Base-by-base conservation (phyloP, 2,113 vertebrate genomes). In the Sorex fumeus region DNA sequence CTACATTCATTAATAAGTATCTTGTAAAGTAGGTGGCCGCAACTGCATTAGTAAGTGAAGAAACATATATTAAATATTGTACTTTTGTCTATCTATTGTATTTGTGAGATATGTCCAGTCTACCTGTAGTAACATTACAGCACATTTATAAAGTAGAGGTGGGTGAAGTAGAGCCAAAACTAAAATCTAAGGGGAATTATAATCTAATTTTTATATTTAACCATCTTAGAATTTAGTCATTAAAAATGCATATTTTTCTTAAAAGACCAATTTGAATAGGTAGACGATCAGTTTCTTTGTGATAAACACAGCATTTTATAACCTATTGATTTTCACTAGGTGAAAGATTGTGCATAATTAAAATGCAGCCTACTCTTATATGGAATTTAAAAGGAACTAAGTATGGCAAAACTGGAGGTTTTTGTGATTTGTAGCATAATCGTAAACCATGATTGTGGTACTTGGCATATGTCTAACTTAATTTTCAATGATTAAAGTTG, bases 1-100 rank as follows among this genome's bases (percentile, higher is more conserved):
- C 84, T 95, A 94, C 84, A 88, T 91, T 96, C 96, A 96, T 97
- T 96, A 96, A 96, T 96, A 94, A 95, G 95, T 93, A 96, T 91
- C 95, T 95, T 95, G 87, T 96, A 96, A 96, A 96, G 91, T 91
- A 95, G 87, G 89, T 95, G 92, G 78, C 91, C 94, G 87, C 85
- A 95, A 89, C 93, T 96, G 93, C 84, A 86, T 96, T 95, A 69
- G 89, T 79, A 93, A 95, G 89, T 71, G 62, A 86, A 94, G 78
- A 96, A 36, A 50, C 87, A 88, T 80, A 69, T 67, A 78, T 84
- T 84, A 88, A 94, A 93, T 77, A 93, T 8, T 75, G 84, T 75
- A 78, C 83, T 93, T 95, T 93, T 88, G 62, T 93, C 45, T 88
- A 74, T 76, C 87, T 91, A 90, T 89, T 93, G 72, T 94, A 53